These are phyloP conservation scores for Chromoteleia sp. DNA, from an alignment of 2,888 invertebrate genomes.

Conservation along the genomic window DNA sequence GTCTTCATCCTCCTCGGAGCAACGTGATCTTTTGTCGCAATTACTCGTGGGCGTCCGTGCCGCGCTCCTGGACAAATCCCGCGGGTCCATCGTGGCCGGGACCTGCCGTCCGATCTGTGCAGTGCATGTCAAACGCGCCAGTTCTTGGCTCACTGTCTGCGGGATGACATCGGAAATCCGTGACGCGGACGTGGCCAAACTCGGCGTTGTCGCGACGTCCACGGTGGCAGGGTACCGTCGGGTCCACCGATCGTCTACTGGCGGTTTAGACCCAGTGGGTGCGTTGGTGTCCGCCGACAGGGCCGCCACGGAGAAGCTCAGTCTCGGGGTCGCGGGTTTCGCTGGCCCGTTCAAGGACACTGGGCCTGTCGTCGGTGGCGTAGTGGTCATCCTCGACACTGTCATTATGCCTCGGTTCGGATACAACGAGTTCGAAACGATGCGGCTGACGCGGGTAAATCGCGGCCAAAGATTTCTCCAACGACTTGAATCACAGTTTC, in stretches of 20 bases:
- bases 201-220: neutral
- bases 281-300: conserved; percentile 85
- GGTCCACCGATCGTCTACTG: conserved; percentile 1
- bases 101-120: too few species aligned
- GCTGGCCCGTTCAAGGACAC: conserved; percentile 72
- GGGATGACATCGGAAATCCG: too few species aligned
- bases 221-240: neutral
- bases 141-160: too few species aligned
- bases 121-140: too few species aligned
- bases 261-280: neutral
- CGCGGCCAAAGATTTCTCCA: too few species aligned
- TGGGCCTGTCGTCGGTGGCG: conserved; percentile 62
- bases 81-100: too few species aligned
- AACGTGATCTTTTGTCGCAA: conserved; percentile 77
- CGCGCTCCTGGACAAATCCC: too few species aligned
- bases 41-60: conserved; percentile 74
- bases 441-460: too few species aligned
- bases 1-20: conserved; percentile 88
- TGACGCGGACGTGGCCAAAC: neutral
- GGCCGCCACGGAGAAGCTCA: conserved; percentile 87
- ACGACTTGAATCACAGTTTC: too few species aligned
- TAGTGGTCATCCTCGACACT: too few species aligned
- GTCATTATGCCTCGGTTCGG: neutral
- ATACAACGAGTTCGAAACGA: too few species aligned
- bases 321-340: conserved; percentile 76